Evolutionary conservation across 2,888 invertebrate genomes (phyloP).

Genomic region (Plagodis dolabraria): DNA sequence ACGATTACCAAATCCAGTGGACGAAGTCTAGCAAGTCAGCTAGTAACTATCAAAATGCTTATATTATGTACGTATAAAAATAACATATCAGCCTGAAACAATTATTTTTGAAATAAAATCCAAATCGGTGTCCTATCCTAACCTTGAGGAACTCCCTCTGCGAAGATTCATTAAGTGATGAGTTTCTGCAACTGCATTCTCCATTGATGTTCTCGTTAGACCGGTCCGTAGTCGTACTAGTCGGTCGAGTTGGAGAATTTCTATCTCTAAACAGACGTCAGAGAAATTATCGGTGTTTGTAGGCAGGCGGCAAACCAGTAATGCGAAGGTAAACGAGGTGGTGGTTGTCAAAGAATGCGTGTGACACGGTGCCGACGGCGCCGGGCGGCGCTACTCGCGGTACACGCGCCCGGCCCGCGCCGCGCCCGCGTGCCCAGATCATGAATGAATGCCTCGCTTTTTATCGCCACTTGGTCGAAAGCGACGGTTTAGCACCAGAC

Average conservation of each 20-base stretch:
- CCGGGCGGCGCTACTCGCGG: constrained; percentile 23
- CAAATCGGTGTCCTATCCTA: background rate
- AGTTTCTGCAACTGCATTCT: constrained; percentile 40
- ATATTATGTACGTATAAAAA: too few relatives aligned
- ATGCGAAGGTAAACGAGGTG: constrained; percentile 59
- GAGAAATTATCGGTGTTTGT: constrained; percentile 39
- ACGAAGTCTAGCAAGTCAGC: too few relatives aligned
- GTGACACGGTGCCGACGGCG: constrained; percentile 50
- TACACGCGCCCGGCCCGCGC: constrained; percentile 31
- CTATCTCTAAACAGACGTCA: constrained; percentile 39
- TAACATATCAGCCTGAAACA: too few relatives aligned
- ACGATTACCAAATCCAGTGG: too few relatives aligned
- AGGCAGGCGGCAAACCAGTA: constrained; percentile 43
- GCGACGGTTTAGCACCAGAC: constrained; percentile 65
- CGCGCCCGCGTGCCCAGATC: constrained; percentile 37
- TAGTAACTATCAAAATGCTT: too few relatives aligned
- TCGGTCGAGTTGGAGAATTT: constrained; percentile 35
- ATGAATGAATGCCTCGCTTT: constrained; percentile 69
- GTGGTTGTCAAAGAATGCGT: constrained; percentile 71
- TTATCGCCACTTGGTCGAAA: constrained; percentile 73
- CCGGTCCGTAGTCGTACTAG: constrained; percentile 36
- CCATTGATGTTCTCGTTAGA: constrained; percentile 31
- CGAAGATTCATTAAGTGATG: constrained; percentile 27
- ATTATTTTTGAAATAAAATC: too few relatives aligned
- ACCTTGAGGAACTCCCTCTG: constrained; percentile 3